Evolutionary conservation across 2,113 vertebrate species (phyloP).

Genomic region (Ascaphus truei): DNA sequence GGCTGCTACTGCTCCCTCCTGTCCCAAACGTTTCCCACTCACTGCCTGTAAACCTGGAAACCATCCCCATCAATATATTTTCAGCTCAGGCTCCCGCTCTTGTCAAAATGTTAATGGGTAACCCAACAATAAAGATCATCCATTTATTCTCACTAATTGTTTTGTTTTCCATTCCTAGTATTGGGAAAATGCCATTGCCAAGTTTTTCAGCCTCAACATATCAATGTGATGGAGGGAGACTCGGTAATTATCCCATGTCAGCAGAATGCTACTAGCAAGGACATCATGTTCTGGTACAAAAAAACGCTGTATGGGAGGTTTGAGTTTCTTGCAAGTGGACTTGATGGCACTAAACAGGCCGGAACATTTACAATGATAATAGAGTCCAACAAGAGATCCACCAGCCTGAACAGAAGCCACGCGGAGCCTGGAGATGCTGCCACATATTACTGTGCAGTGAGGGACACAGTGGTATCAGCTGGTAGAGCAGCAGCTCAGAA

Average conservation of each 20-base stretch:
- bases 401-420: neutral
- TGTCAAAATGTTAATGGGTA: too few relatives aligned
- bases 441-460: too few relatives aligned
- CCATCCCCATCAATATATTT: too few relatives aligned
- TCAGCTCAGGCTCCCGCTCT: too few relatives aligned
- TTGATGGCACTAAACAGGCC: neutral
- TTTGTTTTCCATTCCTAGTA: neutral
- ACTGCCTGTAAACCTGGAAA: too few relatives aligned
- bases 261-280: neutral
- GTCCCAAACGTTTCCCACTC: too few relatives aligned
- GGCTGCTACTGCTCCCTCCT: too few relatives aligned
- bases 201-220: neutral
- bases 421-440: neutral
- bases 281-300: conserved; percentile 4
- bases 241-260: neutral
- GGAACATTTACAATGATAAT: neutral
- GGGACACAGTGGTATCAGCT: neutral
- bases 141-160: too few relatives aligned
- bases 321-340: neutral
- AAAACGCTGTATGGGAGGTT: neutral
- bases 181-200: neutral
- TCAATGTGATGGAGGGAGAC: neutral
- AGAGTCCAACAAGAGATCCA: neutral
- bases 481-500: neutral
- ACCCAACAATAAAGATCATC: too few relatives aligned